Evolutionary conservation across 23 tunicate genomes (phyloP).

Genomic region (Ciona savignyi): DNA sequence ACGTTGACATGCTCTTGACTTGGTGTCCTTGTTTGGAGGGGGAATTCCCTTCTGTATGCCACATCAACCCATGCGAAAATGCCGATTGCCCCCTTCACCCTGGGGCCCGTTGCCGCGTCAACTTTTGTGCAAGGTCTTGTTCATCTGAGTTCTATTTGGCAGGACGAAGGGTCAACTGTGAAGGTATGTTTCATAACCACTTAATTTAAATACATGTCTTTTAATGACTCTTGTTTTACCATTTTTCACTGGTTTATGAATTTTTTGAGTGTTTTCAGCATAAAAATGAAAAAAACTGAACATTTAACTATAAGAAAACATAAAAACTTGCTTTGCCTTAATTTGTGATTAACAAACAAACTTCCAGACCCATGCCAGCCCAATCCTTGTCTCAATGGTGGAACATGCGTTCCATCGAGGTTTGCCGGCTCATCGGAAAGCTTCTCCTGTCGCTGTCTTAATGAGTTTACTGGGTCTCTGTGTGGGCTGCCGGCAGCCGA

Average conservation of each 20-base stretch:
- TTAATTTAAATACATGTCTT: background rate
- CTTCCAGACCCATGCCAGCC: slow-evolving; percentile 64
- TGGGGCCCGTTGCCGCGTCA: slow-evolving; percentile 57
- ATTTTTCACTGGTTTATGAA: no score
- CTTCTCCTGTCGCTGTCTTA: slow-evolving; percentile 45
- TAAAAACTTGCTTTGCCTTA: no score
- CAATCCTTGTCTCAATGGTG: slow-evolving; percentile 75
- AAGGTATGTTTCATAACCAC: slow-evolving; percentile 43
- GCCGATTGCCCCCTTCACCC: slow-evolving; percentile 61
- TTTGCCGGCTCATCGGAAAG: slow-evolving; percentile 58
- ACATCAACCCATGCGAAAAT: slow-evolving; percentile 65
- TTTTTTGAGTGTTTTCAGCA: no score
- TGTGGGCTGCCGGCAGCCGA: slow-evolving; percentile 64
- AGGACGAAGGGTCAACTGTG: slow-evolving; percentile 80
- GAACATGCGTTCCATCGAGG: slow-evolving; percentile 57
- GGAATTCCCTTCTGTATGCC: slow-evolving; percentile 57
- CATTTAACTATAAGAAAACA: no score
- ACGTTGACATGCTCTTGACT: slow-evolving; percentile 70
- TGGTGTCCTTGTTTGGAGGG: slow-evolving; percentile 92
- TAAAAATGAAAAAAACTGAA: no score
- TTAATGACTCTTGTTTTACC: background rate
- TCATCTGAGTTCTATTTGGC: slow-evolving; percentile 53
- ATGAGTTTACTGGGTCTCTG: slow-evolving; percentile 50
- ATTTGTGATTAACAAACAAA: background rate
- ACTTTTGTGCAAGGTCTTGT: slow-evolving; percentile 62